Evolutionary conservation across 2,888 invertebrate genomes (phyloP).

Genomic region (Molorchus minor): DNA sequence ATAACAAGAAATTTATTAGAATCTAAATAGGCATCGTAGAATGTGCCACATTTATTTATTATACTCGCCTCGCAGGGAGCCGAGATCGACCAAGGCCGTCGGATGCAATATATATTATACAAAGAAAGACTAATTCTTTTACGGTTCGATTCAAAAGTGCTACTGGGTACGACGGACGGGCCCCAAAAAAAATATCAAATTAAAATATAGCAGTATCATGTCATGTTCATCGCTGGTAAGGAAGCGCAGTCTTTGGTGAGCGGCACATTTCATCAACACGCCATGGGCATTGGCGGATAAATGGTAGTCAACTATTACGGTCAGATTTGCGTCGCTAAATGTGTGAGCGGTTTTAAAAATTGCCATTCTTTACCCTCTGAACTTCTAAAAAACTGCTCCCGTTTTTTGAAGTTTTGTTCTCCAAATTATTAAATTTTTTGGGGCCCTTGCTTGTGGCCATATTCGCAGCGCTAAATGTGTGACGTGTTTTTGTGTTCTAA

Average conservation of each 20-base stretch:
- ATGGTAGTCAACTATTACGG: no score
- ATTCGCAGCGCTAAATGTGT: no score
- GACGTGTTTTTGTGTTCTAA: no score
- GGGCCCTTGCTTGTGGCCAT: no score
- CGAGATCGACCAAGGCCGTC: conserved; percentile 31
- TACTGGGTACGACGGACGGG: conserved; percentile 54
- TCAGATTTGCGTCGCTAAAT: no score
- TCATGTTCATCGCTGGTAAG: conserved; percentile 51
- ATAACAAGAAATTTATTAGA: no score
- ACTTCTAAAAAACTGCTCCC: no score
- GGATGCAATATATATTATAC: conserved; percentile 48
- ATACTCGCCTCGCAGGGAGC: not conserved
- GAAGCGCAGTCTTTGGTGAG: conserved; percentile 15
- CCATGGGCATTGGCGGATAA: no score
- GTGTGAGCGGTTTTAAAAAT: no score
- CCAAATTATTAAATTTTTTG: no score
- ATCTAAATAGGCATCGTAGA: conserved; percentile 20
- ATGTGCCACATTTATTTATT: conserved; percentile 11
- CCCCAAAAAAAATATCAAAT: conserved; percentile 57
- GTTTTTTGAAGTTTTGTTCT: no score
- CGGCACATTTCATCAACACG: conserved; percentile 30
- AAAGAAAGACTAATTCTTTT: conserved; percentile 56
- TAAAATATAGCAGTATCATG: conserved; percentile 59
- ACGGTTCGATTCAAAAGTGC: conserved; percentile 60
- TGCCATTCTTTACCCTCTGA: no score